A percentile compares a stretch with the other conserved stretches of the same genome.
These are phyloP conservation scores for Chymomyza procnemis DNA, from an alignment of 2,888 invertebrate genomes.

Conservation along the genomic window DNA sequence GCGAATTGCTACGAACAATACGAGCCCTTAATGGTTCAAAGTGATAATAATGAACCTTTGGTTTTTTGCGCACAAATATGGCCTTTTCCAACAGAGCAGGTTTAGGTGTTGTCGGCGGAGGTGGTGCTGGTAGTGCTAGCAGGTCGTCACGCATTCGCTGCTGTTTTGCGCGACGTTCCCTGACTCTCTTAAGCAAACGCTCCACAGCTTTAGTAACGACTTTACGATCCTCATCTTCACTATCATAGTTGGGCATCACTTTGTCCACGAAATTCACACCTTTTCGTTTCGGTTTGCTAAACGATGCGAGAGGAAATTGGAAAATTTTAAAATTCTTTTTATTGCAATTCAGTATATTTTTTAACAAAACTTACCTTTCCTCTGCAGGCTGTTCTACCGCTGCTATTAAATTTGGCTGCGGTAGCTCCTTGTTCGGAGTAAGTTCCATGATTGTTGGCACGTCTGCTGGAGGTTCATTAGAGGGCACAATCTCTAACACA, in stretches of 20 bases:
- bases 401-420: not conserved
- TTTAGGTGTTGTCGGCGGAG: constrained; percentile 66
- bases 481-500: constrained; percentile 77
- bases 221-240: constrained; percentile 73
- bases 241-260: constrained; percentile 74
- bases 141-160: constrained; percentile 40
- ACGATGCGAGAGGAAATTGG: no score
- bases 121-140: constrained; percentile 54
- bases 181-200: constrained; percentile 55
- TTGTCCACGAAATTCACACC: constrained; percentile 75
- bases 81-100: constrained; percentile 69
- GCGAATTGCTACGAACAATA: constrained; percentile 72
- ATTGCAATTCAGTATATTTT: not conserved
- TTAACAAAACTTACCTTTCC: constrained; percentile 41
- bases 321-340: no score
- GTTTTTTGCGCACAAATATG: constrained; percentile 62
- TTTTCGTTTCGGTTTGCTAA: constrained; percentile 67
- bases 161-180: constrained; percentile 50
- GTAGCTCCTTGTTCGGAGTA: constrained; percentile 25
- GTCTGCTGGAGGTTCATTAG: constrained; percentile 26
- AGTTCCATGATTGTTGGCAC: not conserved
- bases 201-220: constrained; percentile 60
- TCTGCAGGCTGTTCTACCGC: constrained; percentile 40
- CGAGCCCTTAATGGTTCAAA: constrained; percentile 72
- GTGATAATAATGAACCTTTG: constrained; percentile 75